phyloP scores from a whole-genome alignment of 1,140 invertebrate genomes.

The Pogonognathellus flavescens region DNA sequence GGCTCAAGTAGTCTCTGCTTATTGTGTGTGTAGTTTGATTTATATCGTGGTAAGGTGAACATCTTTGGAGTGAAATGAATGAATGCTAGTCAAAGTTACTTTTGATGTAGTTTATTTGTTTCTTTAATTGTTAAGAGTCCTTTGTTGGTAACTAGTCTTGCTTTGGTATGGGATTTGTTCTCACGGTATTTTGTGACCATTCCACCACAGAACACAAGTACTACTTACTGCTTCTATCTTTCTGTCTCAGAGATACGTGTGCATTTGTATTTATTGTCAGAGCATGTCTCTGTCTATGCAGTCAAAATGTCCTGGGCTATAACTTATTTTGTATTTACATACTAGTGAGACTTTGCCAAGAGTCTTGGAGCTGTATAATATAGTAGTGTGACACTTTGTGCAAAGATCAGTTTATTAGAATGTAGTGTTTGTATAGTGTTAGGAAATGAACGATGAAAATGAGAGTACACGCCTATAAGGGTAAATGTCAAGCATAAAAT shows the following conservation, averaged over 20 bases:
- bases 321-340: too few relatives aligned
- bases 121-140: constrained; percentile 37
- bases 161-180: constrained; percentile 17
- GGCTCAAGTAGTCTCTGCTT: constrained; percentile 19
- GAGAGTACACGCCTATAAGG: too few relatives aligned
- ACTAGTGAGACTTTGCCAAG: not conserved
- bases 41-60: constrained; percentile 38
- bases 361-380: not conserved
- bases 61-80: constrained; percentile 47
- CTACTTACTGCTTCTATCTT: too few relatives aligned
- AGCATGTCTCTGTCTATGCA: too few relatives aligned
- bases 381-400: constrained; percentile 22
- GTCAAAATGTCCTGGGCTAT: not conserved
- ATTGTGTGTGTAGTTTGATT: constrained; percentile 14
- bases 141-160: constrained; percentile 12
- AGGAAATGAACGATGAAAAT: too few relatives aligned
- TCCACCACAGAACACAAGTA: too few relatives aligned
- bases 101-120: constrained; percentile 50
- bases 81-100: constrained; percentile 48
- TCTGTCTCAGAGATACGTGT: too few relatives aligned
- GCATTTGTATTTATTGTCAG: too few relatives aligned
- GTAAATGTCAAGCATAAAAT: too few relatives aligned
- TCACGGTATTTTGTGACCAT: constrained; percentile 33
- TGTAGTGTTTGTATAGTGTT: too few relatives aligned
- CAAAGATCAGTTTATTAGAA: too few relatives aligned